Base-by-base conservation (phyloP, 2,888 invertebrate genomes). In the Dolichomitus sp. region DNA sequence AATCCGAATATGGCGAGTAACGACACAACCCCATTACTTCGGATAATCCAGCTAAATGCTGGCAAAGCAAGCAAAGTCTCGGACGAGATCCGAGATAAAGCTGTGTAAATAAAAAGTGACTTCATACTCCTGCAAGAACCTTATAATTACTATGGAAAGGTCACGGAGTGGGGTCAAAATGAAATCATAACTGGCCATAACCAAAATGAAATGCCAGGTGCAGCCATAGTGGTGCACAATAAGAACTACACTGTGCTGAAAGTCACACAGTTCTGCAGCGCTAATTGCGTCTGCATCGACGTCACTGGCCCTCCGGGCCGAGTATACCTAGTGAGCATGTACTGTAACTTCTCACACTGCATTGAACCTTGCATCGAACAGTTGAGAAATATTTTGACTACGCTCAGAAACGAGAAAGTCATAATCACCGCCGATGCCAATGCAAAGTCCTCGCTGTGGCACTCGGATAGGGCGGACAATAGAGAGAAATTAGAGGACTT, bases 371-470 rank as follows among this genome's bases (percentile, higher is more conserved):
- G 23, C 9, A 7, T 54, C 5, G 9, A 23, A 3, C 52, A 23
- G 23, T 23, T 54, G 3, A 48, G 48, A n/a, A 48, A 48, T 3
- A 48, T 54, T 1, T 12, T 54, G 6, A 3, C 9, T 3, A 27
- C 11, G 0, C 30, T 57, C 11, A 27, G 30, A 14, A 12, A 57
- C 7, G 30, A 57, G 5, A 57, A 57, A 12, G 11, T 57, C 0
- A 4, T 57, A 5, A 57, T 57, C 14, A 30, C 57, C 1, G 12
- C n/a, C 3, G 80, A 84, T 40, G 70, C 74, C 3, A 82, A 84
- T 19, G 59, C 74, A 0, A 33, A 37, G 14, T 77, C 70, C 0
- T 0, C 70, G 0, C 54, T 72, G 4, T 85, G 85, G 80, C 61
- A 59, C 9, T 45, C 69, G 19, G 33, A 76, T 52, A 37, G 12